Conservation (phyloP, 1,140 invertebrate species). For the Drosophila ercepeae region DNA sequence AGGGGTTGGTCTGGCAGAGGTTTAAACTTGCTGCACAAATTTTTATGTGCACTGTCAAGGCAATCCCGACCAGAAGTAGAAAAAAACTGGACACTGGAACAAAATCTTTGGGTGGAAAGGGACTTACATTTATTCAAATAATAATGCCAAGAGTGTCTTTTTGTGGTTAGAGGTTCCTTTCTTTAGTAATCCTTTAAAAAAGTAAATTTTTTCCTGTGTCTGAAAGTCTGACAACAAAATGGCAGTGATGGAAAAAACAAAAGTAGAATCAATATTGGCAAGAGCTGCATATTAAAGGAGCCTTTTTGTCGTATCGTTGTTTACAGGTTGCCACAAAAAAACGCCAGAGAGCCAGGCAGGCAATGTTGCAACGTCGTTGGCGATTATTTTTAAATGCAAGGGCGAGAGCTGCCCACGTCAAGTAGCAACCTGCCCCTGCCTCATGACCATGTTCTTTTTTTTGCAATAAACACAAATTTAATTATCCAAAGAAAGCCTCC, state of each 20-base stretch:
- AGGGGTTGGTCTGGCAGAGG: slow-evolving; percentile 35
- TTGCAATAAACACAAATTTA: slow-evolving; percentile 68
- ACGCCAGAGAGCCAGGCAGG: slow-evolving; percentile 1
- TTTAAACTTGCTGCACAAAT: slow-evolving; percentile 55
- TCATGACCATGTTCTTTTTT: slow-evolving; percentile 2
- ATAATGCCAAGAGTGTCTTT: too few species aligned
- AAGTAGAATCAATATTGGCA: slow-evolving; percentile 67
- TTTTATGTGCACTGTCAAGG: slow-evolving; percentile 61
- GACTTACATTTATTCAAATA: too few species aligned
- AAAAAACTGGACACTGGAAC: slow-evolving; percentile 3
- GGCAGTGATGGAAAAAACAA: slow-evolving; percentile 1
- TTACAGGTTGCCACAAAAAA: slow-evolving; percentile 17
- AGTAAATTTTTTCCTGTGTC: too few species aligned
- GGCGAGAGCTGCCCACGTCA: slow-evolving; percentile 66
- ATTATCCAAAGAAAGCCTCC: slow-evolving; percentile 49
- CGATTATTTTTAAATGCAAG: slow-evolving; percentile 78
- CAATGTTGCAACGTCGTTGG: slow-evolving; percentile 55
- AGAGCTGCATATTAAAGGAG: slow-evolving; percentile 40
- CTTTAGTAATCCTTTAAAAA: too few species aligned
- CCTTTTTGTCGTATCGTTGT: slow-evolving; percentile 37
- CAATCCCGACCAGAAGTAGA: slow-evolving; percentile 20
- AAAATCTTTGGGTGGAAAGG: too few species aligned
- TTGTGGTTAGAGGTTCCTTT: too few species aligned
- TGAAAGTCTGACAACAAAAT: too few species aligned
- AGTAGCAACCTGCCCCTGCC: neutral